Conservation (phyloP, 1,140 invertebrate genomes). For the Macrobrachium rosenbergii region DNA sequence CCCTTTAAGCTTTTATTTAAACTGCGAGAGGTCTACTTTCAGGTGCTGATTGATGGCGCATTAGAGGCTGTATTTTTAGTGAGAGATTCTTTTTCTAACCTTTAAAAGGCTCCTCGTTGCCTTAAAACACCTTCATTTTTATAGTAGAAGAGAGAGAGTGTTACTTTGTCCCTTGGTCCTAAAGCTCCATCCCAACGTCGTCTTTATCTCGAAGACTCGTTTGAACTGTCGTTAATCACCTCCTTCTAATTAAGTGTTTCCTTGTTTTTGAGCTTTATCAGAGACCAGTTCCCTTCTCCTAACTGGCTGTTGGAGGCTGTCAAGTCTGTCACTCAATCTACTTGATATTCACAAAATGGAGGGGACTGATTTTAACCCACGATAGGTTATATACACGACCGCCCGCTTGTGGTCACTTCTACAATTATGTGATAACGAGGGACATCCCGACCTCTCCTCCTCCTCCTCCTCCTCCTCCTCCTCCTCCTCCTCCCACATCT, state of each 20-base stretch:
- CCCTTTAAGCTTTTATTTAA: no score
- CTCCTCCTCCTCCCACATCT: not conserved
- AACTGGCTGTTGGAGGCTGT: conserved; percentile 41
- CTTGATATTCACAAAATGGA: conserved; percentile 60
- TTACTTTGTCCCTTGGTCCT: not conserved
- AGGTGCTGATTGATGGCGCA: no score
- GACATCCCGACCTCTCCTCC: not conserved
- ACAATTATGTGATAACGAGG: no score
- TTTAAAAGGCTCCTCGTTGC: no score
- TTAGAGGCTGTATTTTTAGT: no score
- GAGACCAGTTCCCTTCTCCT: not conserved
- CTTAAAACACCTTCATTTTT: no score
- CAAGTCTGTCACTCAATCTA: conserved; percentile 50
- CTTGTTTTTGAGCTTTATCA: conserved; percentile 42
- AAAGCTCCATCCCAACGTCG: not conserved
- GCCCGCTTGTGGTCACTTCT: not conserved
- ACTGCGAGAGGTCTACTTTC: no score
- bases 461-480: not conserved
- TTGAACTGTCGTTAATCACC: conserved; percentile 53
- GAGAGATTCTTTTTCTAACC: no score
- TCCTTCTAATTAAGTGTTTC: conserved; percentile 59
- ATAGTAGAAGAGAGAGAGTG: not conserved
- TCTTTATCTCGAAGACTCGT: conserved; percentile 48
- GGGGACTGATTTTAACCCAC: conserved; percentile 39
- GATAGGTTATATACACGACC: conserved; percentile 41